These are phyloP conservation scores for Pseudoatta argentina DNA, from an alignment of 1,140 invertebrate species.

Conservation along the genomic window DNA sequence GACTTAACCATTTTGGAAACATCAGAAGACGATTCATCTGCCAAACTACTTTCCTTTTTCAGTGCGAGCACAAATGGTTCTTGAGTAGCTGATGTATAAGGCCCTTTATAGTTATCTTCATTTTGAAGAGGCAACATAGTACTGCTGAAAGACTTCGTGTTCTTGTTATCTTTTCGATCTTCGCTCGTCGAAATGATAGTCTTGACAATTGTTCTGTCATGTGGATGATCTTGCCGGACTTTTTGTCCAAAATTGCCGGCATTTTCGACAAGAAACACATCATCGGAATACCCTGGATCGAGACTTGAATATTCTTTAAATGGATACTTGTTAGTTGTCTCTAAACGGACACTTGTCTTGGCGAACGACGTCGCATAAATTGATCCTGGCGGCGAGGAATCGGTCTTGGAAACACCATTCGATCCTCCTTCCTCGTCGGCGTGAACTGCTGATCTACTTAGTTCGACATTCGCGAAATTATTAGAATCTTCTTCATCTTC, in stretches of 20 bases:
- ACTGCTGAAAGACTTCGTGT: background rate
- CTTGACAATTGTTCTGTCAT: background rate
- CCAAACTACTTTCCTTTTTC: background rate
- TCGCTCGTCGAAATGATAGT: background rate
- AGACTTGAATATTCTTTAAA: slow-evolving; percentile 15
- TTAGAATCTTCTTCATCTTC: slow-evolving; percentile 1
- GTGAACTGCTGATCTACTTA: background rate
- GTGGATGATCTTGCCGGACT: slow-evolving; percentile 10
- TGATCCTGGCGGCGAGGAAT: slow-evolving; percentile 4
- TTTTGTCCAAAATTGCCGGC: slow-evolving; percentile 72
- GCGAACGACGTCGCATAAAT: slow-evolving; percentile 38
- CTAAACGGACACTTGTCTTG: slow-evolving; percentile 10
- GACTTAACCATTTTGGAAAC: background rate
- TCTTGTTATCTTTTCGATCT: background rate
- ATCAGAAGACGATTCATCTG: background rate
- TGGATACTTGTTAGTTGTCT: background rate
- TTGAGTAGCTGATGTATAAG: background rate
- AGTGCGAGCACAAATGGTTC: background rate
- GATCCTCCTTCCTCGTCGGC: slow-evolving; percentile 14
- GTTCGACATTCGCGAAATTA: background rate
- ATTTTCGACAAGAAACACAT: slow-evolving; percentile 51
- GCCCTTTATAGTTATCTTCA: background rate
- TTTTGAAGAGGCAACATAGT: background rate
- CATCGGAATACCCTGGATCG: background rate
- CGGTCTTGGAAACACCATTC: slow-evolving; percentile 19